Base-by-base conservation (phyloP, 2,888 invertebrate genomes). In the Drosophila borborema region DNA sequence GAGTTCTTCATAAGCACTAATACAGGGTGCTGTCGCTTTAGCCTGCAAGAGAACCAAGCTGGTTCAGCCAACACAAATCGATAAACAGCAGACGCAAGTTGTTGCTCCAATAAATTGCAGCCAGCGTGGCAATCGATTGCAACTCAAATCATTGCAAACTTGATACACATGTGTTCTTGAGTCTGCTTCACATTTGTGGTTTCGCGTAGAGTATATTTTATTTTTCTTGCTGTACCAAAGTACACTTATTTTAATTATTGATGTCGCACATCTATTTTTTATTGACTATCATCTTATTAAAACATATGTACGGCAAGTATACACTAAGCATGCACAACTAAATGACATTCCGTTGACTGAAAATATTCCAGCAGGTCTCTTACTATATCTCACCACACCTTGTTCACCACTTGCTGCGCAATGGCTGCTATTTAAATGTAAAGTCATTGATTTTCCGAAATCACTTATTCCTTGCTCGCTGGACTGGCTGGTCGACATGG, bases 401-500 rank as follows among this genome's bases (percentile, higher is more conserved):
- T 28, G 28, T 58, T 53, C 58, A 45, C 41, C 38, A n/a, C 38
- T 55, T 8, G 41, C 41, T 55, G 55, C 41, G 55, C 55, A 55
- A 1, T 55, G 41, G 49, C 55, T 46, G 74, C 64, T 80, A 91
- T 91, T 91, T 92, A 92, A 86, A 92, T 83, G 84, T 80, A 72
- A 74, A 80, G 90, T 82, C 79, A 92, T 91, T 82, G 89, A 92
- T 91, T 91, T 91, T 82, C 63, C 12, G 59, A 56, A 73, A 34
- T 68, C 53, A 67, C 31, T 53, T 53, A 41, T 46, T 43, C 54
- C 20, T 46, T 41, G 46, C 43, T 31, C 51, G 9, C 40, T 14
- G 18, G 28, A 34, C 55, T 40, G 41, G 28, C 18, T 40, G 67
- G 62, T 53, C 18, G 23, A 28, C 41, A 40, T 31, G 7, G 23